Evolutionary conservation across 2,797 vertebrate genomes (phyloP).

Genomic region (Craterocephalus amniculus): DNA sequence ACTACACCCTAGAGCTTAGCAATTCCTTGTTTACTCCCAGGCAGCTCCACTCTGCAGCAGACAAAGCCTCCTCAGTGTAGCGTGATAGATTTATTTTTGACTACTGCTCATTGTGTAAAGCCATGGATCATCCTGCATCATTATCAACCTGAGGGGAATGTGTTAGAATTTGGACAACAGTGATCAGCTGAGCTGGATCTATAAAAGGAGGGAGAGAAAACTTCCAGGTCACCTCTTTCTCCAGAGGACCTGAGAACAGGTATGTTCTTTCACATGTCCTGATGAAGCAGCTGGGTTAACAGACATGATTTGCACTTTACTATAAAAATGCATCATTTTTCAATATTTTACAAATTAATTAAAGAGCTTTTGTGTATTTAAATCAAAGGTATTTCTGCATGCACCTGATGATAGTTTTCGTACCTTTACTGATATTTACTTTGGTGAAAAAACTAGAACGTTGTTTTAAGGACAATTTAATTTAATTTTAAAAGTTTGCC

Average conservation of each 20-base stretch:
- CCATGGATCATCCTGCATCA: conserved; percentile 16
- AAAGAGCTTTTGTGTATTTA: not conserved
- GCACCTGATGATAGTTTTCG: not conserved
- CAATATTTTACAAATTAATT: not conserved
- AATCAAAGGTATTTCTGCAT: not conserved
- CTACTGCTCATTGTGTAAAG: not conserved
- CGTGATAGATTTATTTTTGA: conserved; percentile 35
- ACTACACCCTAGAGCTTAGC: conserved; percentile 44
- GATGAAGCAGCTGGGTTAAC: not conserved
- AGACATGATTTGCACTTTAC: not conserved
- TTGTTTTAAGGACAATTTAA: not conserved
- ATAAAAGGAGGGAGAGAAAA: conserved; percentile 50
- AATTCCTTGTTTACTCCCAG: conserved; percentile 51
- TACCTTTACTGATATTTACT: not conserved
- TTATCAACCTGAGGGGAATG: not conserved
- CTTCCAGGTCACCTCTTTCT: conserved; percentile 29
- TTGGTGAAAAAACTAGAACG: not conserved
- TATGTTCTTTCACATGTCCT: conserved; percentile 17
- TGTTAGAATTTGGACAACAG: not conserved
- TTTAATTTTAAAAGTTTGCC: not conserved
- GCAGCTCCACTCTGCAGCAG: conserved; percentile 27
- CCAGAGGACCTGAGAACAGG: conserved; percentile 41
- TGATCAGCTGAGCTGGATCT: conserved; percentile 8
- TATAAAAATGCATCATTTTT: not conserved
- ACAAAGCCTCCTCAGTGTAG: conserved; percentile 12